Conservation (phyloP, 2,113 vertebrate species). For the Herpetotheres cachinnans region DNA sequence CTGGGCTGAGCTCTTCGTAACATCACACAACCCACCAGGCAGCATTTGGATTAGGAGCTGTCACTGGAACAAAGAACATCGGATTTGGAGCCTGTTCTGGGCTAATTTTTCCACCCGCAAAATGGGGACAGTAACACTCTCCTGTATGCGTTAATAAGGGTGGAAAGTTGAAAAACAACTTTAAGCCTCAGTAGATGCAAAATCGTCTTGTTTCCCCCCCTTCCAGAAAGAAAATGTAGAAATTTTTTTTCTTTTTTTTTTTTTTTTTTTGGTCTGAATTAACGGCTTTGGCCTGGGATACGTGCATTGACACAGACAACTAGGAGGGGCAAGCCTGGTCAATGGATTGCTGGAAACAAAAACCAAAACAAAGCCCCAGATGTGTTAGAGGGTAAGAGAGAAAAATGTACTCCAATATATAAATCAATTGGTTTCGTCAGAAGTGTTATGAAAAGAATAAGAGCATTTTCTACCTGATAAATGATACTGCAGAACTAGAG, state of each 20-base stretch:
- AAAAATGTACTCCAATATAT: not conserved
- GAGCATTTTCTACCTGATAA: not conserved
- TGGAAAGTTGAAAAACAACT: not conserved
- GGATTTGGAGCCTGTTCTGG: not conserved
- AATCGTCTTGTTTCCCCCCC: not conserved
- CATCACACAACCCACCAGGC: not conserved
- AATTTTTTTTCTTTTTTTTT: too few relatives aligned
- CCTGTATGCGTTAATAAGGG: not conserved
- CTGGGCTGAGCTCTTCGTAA: not conserved
- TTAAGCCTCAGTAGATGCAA: not conserved
- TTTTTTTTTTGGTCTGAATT: not conserved
- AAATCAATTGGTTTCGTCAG: not conserved
- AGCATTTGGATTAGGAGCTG: slow-evolving; percentile 5
- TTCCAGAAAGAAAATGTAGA: not conserved
- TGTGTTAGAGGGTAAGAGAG: not conserved
- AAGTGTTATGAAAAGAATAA: not conserved
- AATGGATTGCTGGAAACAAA: not conserved
- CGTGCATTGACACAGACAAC: not conserved
- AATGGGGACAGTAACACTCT: not conserved
- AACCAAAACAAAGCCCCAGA: not conserved
- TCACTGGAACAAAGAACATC: not conserved
- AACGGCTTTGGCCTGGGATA: not conserved
- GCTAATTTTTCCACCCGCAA: not conserved
- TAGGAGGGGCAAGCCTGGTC: not conserved
- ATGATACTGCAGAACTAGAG: not conserved